A percentile compares a stretch with the other conserved stretches of the same genome.
phyloP scores from a whole-genome alignment of 1,140 invertebrate species.

The Drosophila suzukii region DNA sequence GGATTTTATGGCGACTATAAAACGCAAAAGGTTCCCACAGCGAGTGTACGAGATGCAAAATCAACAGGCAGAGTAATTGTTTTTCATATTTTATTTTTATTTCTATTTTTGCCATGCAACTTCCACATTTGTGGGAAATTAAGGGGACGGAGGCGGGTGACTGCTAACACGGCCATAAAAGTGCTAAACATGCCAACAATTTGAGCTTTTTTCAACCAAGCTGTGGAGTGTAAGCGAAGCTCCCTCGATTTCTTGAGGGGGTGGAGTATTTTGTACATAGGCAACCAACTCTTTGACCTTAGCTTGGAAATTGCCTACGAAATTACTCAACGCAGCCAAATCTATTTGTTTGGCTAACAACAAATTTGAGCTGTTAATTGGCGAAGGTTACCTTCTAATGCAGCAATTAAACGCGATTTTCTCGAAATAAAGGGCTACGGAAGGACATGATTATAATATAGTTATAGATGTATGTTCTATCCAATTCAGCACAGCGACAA shows the following conservation, averaged over 20 bases:
- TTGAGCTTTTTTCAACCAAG: constrained; percentile 54
- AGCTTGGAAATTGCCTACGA: constrained; percentile 54
- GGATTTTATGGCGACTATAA: constrained; percentile 65
- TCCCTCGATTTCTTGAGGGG: constrained; percentile 8
- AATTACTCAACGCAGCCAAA: constrained; percentile 40
- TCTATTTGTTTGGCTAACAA: constrained; percentile 49
- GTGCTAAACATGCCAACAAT: constrained; percentile 71
- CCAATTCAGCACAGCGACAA: too few relatives aligned
- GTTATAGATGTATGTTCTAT: too few relatives aligned
- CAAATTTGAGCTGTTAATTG: constrained; percentile 48
- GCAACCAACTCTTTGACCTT: constrained; percentile 58
- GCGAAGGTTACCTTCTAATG: constrained; percentile 37
- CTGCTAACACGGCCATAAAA: constrained; percentile 71
- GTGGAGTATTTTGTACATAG: constrained; percentile 37
- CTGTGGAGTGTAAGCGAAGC: constrained; percentile 27
- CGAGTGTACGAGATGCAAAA: constrained; percentile 63
- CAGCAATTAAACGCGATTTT: constrained; percentile 9
- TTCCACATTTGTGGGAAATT: constrained; percentile 9
- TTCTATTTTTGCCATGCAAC: constrained; percentile 40
- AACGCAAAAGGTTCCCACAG: constrained; percentile 73
- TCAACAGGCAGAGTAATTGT: constrained; percentile 71
- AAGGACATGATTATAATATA: too few relatives aligned
- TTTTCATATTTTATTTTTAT: constrained; percentile 54
- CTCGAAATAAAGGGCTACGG: not conserved
- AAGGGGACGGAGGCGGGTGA: constrained; percentile 10